Evolutionary conservation across 2,797 vertebrate genomes (phyloP).

Genomic region (Australoheros facetus): DNA sequence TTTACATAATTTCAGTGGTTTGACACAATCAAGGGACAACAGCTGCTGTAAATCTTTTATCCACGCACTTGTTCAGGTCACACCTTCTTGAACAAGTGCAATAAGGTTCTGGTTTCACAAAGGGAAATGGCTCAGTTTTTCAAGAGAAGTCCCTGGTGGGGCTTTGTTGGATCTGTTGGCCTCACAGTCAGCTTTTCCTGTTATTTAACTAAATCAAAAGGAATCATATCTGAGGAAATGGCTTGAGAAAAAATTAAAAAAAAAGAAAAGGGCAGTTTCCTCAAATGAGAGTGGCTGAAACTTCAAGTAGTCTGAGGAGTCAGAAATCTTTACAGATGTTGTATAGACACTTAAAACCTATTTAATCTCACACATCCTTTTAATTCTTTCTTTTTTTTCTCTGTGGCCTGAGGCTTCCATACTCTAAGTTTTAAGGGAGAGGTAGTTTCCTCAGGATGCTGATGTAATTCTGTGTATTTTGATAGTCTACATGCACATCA

Average conservation of each 20-base stretch:
- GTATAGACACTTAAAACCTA: background rate
- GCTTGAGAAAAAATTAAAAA: background rate
- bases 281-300: background rate
- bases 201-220: constrained; percentile 29
- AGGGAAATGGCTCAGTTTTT: constrained; percentile 42
- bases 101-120: constrained; percentile 34
- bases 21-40: background rate
- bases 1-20: background rate
- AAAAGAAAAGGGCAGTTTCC: background rate
- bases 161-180: constrained; percentile 24
- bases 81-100: constrained; percentile 29
- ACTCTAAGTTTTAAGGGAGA: constrained; percentile 52
- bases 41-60: constrained; percentile 12
- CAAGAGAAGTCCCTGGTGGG: background rate
- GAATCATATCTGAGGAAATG: constrained; percentile 26
- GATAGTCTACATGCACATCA: constrained; percentile 15
- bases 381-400: background rate
- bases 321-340: background rate
- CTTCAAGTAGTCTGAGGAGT: background rate
- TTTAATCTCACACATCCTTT: background rate
- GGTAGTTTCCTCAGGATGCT: constrained; percentile 70
- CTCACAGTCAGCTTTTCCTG: constrained; percentile 32
- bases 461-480: constrained; percentile 38
- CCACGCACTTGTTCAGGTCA: background rate
- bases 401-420: constrained; percentile 47